Evolutionary conservation across 2,888 invertebrate species (phyloP), one percentile per base, ranked within the genome.

Genomic region (Bruchidius siliquastri): DNA sequence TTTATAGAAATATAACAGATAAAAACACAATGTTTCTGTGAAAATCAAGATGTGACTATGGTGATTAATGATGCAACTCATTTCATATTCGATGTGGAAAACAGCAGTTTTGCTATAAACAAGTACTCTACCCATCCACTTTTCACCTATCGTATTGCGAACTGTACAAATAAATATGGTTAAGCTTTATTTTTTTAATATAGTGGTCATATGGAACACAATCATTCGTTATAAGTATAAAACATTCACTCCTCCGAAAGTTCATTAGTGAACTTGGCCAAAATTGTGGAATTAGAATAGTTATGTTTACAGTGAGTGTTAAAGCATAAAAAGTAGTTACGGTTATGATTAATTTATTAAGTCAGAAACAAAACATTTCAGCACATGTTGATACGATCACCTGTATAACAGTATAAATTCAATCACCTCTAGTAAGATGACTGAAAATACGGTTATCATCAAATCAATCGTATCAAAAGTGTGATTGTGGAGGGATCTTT

Each of bases 251-350:
- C 49, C 49, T 49, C 13, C 49, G 10, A 30, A 75, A 75, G 76
- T 76, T 78, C 76, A 81, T 83, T 84, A 86, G 85, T 85, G 83
- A 85, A 86, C 86, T 87, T 87, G 87, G 86, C 87, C 86, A 87
- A 85, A 77, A 76, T 85, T 85, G 85, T 86, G 87, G 86, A 86
- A 85, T 86, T 85, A 85, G 84, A 85, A 81, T 76, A 82, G 81
- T 82, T 81, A 81, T 81, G 80, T 80, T 79, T 78, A 79, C 78
- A 78, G 78, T 79, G 79, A 79, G 80, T 80, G 82, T 83, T 81
- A 82, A 82, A 80, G 80, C 79, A 79, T 77, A 74, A 79, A 79
- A 77, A 79, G 74, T 76, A 74, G 72, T 75, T 75, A 74, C 71
- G 73, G 73, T 68, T 74, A 68, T 67, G 72, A 49, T 72, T 72